Evolutionary conservation across 35 echinoderm and acorn worm genomes (phyloP).

Genomic region (Heliocidaris tuberculata): DNA sequence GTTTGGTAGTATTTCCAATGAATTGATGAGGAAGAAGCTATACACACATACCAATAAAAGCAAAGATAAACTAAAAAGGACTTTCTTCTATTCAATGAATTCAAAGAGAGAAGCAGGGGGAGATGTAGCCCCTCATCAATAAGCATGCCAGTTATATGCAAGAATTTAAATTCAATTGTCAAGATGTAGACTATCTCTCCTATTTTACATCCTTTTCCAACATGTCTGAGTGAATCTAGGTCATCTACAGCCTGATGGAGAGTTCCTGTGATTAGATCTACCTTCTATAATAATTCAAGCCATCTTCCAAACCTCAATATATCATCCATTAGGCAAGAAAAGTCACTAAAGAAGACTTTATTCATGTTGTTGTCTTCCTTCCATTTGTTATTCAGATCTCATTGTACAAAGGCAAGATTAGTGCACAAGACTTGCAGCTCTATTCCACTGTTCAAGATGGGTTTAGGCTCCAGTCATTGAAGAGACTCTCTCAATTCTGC

Average conservation of each 20-base stretch:
- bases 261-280: too few species aligned
- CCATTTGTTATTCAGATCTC: too few species aligned
- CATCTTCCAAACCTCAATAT: too few species aligned
- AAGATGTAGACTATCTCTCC: background rate
- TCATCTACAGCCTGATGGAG: background rate
- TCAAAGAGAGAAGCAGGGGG: background rate
- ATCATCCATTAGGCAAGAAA: too few species aligned
- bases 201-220: background rate
- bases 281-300: too few species aligned
- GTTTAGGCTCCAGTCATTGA: too few species aligned
- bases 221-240: background rate
- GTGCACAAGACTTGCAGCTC: too few species aligned
- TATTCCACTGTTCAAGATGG: too few species aligned
- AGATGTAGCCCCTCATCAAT: background rate
- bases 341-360: too few species aligned
- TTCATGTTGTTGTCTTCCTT: too few species aligned
- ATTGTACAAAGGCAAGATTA: too few species aligned
- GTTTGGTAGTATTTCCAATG: background rate
- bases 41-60: background rate
- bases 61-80: background rate
- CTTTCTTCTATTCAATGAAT: background rate
- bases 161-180: background rate
- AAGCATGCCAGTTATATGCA: background rate
- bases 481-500: too few species aligned
- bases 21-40: background rate